phyloP scores from a whole-genome alignment of 2,888 invertebrate species.

The Ceraclea dissimilis region DNA sequence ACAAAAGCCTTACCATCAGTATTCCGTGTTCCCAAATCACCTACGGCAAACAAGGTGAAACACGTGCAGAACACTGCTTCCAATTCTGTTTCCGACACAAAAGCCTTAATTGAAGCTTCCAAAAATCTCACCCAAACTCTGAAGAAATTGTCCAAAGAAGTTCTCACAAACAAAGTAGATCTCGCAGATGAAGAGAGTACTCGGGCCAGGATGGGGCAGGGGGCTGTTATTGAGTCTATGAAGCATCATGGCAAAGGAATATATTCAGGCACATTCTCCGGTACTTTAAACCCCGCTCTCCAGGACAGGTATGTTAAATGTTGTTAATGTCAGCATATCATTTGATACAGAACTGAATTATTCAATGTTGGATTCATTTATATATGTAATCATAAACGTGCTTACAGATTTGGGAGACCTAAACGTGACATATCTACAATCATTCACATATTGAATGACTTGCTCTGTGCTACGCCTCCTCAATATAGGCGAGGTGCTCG shows the following conservation, averaged over 20 bases:
- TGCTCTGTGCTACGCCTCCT: slow-evolving; percentile 79
- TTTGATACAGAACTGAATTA: no score
- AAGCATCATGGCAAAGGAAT: slow-evolving; percentile 91
- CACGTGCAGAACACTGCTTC: slow-evolving; percentile 25
- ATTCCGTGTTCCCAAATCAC: slow-evolving; percentile 25
- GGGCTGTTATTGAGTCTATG: slow-evolving; percentile 86
- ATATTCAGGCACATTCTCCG: slow-evolving; percentile 94
- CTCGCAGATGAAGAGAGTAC: slow-evolving; percentile 36
- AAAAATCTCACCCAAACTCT: slow-evolving; percentile 87
- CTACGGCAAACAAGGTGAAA: slow-evolving; percentile 27
- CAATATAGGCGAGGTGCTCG: slow-evolving; percentile 51
- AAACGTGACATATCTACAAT: slow-evolving; percentile 92
- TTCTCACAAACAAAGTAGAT: slow-evolving; percentile 62
- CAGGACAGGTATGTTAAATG: slow-evolving; percentile 65
- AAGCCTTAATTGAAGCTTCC: slow-evolving; percentile 81
- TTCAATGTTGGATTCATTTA: slow-evolving; percentile 1
- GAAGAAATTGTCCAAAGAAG: slow-evolving; percentile 83
- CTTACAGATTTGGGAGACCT: slow-evolving; percentile 67
- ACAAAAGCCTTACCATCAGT: slow-evolving; percentile 59
- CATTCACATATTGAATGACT: slow-evolving; percentile 90
- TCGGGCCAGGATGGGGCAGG: slow-evolving; percentile 46
- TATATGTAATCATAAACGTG: no score
- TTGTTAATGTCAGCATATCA: no score
- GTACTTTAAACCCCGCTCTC: slow-evolving; percentile 85
- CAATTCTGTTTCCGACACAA: slow-evolving; percentile 53